Evolutionary conservation across 2,888 invertebrate species (phyloP).

Genomic region (Trissolcus brochymenae): DNA sequence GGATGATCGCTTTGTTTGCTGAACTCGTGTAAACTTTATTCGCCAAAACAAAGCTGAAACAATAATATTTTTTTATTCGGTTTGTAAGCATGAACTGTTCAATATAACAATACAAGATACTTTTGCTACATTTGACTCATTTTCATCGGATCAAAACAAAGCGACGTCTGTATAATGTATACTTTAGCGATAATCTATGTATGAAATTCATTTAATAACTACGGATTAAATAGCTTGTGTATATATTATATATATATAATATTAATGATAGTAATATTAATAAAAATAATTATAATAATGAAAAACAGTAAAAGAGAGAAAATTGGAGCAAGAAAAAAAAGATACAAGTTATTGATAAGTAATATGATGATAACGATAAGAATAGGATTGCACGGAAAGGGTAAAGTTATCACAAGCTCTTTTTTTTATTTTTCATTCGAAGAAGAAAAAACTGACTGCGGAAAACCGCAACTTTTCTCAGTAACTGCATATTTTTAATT

Average conservation of each 20-base stretch:
- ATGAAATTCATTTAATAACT: constrained; percentile 43
- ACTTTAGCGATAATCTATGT: constrained; percentile 39
- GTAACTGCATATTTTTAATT: constrained; percentile 47
- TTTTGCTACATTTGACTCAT: not conserved
- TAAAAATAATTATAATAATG: constrained; percentile 21
- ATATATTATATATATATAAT: constrained; percentile 40
- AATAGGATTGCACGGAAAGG: constrained; percentile 44
- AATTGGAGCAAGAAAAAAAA: constrained; percentile 36
- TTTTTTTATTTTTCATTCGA: constrained; percentile 20
- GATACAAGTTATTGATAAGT: constrained; percentile 21
- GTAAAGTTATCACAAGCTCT: constrained; percentile 32
- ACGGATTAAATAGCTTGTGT: constrained; percentile 33
- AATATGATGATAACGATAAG: constrained; percentile 27
- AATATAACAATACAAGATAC: not conserved
- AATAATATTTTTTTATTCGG: no score
- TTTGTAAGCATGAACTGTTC: no score
- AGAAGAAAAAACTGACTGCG: constrained; percentile 9
- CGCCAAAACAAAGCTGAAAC: no score
- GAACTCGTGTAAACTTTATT: not conserved
- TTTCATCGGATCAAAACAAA: constrained; percentile 7
- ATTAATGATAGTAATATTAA: not conserved
- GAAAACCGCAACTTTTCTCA: constrained; percentile 41
- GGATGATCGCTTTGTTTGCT: constrained; percentile 27
- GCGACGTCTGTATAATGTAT: constrained; percentile 31
- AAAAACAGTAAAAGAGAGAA: constrained; percentile 31